Evolutionary conservation across 2,888 invertebrate genomes (phyloP), one percentile per base, ranked within the genome.

Genomic region (Panorpa germanica): DNA sequence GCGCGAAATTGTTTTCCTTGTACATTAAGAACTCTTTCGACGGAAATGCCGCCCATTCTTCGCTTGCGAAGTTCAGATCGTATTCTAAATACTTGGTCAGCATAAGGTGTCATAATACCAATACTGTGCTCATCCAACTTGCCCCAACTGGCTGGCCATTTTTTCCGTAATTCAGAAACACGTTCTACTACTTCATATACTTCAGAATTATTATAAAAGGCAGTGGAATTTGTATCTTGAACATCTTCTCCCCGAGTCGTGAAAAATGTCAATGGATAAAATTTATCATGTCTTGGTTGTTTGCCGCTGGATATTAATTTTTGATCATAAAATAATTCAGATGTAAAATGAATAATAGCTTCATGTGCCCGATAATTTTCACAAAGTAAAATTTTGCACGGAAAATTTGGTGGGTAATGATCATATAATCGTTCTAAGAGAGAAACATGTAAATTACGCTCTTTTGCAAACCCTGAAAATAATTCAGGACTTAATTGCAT

Each of bases 1-100:
- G 74, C 81, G 6, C 81, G 62, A 47, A 82, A 85, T 52, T 85
- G 82, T 46, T 83, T 85, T 45, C 83, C 83, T 56, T 83, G 83
- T 1, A 82, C 81, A 51, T 83, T 83, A 8, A 80, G 57, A 3
- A 83, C 81, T 34, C 82, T 57, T 45, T 83, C 83, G 3, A 83
- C 83, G 8, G 77, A 75, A 25, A 83, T 73, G 33, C 72, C 71
- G 37, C 65, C 66, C 52, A 83, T 62, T 17, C 71, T 62, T 4
- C 71, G 61, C 44, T 78, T 78, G 15, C 81, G 57, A 31, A 85
- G 50, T 43, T 81, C 81, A 16, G 68, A 66, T 34, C 83, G 63
- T 37, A 85, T 80, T 37, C 75, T 61, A 40, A 70, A 66, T 4
- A 68, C 63, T 57, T 85, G 85, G 52, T 83, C 83, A 1, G 76